A percentile compares a stretch with the other conserved stretches of the same genome.
phyloP scores from a whole-genome alignment of 2,113 vertebrate genomes.

The Dendrocopos noguchii region DNA sequence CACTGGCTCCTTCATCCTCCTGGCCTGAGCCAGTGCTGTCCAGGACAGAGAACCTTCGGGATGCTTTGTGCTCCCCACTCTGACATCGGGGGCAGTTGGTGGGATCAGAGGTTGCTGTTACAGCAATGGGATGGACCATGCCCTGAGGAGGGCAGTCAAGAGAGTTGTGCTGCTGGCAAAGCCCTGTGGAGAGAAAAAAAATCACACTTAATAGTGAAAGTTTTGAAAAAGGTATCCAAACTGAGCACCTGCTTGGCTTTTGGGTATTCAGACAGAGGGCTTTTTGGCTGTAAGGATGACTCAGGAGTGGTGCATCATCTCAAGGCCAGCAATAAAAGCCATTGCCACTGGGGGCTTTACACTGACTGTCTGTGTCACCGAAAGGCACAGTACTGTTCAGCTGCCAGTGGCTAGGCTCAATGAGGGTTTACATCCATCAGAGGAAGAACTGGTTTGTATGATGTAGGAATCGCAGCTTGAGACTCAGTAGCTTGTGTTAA shows the following conservation, averaged over 20 bases:
- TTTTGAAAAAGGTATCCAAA: neutral
- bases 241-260: neutral
- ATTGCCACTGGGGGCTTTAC: neutral
- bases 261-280: neutral
- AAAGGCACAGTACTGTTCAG: neutral
- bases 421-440: neutral
- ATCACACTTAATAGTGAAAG: neutral
- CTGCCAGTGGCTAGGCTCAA: constrained; percentile 2
- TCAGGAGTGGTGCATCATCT: neutral
- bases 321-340: neutral
- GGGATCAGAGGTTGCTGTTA: constrained; percentile 81
- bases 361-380: neutral
- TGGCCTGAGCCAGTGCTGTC: constrained; percentile 59
- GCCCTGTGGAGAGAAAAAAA: constrained; percentile 69
- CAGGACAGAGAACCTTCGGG: constrained; percentile 56
- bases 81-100: constrained; percentile 81
- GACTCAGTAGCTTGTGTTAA: neutral
- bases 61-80: constrained; percentile 23
- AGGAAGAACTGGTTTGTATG: constrained; percentile 1
- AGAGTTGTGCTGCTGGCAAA: constrained; percentile 80
- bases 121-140: constrained; percentile 82
- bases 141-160: constrained; percentile 74
- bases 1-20: constrained; percentile 15
- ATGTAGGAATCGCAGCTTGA: neutral
- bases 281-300: neutral